Evolutionary conservation across 1,140 invertebrate genomes (phyloP), one percentile per base, ranked within the genome.

Genomic region (Drosophila watanabei): DNA sequence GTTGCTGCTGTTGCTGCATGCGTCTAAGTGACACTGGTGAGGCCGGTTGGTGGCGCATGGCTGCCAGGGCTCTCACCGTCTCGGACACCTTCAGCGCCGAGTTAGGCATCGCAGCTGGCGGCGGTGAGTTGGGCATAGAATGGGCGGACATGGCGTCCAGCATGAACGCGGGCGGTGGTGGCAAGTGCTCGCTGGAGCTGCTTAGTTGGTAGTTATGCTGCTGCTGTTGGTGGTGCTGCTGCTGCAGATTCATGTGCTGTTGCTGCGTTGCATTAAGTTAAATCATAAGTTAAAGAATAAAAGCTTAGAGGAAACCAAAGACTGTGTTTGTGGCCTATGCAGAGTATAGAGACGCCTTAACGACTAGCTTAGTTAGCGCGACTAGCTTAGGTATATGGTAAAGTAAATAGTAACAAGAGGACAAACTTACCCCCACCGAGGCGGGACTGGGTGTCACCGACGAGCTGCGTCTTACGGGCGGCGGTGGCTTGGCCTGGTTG

Each of bases 401-500:
- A n/a, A 20, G 33, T 35, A 20, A 4, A 2, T 54, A 20, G 8
- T 5, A 9, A 16, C 2, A 9, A 16, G 2, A 14, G 10, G 4
- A 4, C 1, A 11, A 51, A 86, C 92, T 93, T 85, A 93, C 92
- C 82, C 82, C 83, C 24, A 88, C 79, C 28, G 82, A 49, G 52
- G 75, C 92, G 66, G 79, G 81, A 79, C 89, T 91, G 52, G 93
- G 93, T 30, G 96, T 96, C 61, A 98, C 97, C 41, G 97, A 97
- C 0, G 97, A 97, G 13, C 97, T 98, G 43, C 97, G 94, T 71
- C 98, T 94, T 1, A 98, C 96, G 4, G 98, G 97, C 37, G 97
- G 97, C 35, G 97, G 96, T 35, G 97, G 97, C 93, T 97, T 96
- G 48, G 95, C 94, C 70, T 93, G 94, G 79, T 95, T 96, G 71